Base-by-base conservation (phyloP, 2,797 vertebrate genomes). In the Xenopus petersii region DNA sequence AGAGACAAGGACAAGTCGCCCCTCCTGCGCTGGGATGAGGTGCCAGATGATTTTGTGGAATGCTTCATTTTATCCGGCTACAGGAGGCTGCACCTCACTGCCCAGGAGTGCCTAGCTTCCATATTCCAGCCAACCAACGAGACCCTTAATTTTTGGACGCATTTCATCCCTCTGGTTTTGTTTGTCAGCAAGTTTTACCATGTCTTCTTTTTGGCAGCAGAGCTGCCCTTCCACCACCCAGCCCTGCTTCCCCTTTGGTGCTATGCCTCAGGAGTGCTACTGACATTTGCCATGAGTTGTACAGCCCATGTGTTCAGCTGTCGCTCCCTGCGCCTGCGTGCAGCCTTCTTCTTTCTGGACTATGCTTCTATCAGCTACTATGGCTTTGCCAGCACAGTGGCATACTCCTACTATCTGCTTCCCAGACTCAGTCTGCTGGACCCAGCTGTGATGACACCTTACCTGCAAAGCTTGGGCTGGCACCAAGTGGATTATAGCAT, bases 111-210 rank as follows among this genome's bases (percentile, higher is more conserved):
- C 84, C 79, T 93, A 69, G 88, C 87, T 59, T 92, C 92, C 61
- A 88, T 91, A 87, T 88, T 93, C 82, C 88, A 90, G 86, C 91
- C 91, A 65, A 93, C 92, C 79, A 93, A 93, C 47, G 91, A 93
- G 85, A 93, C 92, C 59, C 89, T 93, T 80, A 92, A 93, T 85
- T 93, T 93, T 88, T 93, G 92, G 92, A 93, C 92, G 26, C 91
- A 93, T 82, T 93, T 91, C 86, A 87, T 92, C 77, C 92, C 92
- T 0, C 76, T 93, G 81, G 85, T 93, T 81, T 87, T 93, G 69
- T 93, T 92, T 83, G 84, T 89, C 36, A 87, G 82, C 80, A 86
- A 84, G 79, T 93, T 93, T 82, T 83, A 82, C 66, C 85, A 83
- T 71, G 82, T 93, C 54, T 80, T 93, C 75, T 85, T 91, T 77